Percentiles rank a stretch among this genome's conserved stretches.
These are phyloP conservation scores for Eumerus sabulonum DNA, from an alignment of 2,888 invertebrate species.

Conservation along the genomic window DNA sequence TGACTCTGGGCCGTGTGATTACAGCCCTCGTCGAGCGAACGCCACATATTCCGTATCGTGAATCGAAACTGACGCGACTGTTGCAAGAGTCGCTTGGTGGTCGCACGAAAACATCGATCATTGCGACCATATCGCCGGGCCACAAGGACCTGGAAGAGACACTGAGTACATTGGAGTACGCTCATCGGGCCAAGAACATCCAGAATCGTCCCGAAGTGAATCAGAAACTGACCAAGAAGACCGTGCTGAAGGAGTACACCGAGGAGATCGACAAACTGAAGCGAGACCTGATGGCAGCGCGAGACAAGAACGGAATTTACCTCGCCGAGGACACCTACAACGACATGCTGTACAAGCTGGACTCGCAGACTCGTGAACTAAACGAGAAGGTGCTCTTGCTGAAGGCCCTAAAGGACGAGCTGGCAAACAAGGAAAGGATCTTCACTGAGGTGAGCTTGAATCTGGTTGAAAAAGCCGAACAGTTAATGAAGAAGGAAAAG, in stretches of 20 bases:
- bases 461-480: slow-evolving; percentile 79
- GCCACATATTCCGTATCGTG: slow-evolving; percentile 97
- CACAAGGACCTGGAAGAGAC: slow-evolving; percentile 94
- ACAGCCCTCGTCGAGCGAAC: slow-evolving; percentile 95
- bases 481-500: slow-evolving; percentile 80
- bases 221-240: slow-evolving; percentile 91
- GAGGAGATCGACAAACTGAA: slow-evolving; percentile 94
- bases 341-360: slow-evolving; percentile 83
- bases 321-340: slow-evolving; percentile 91
- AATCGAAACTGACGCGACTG: slow-evolving; percentile 96
- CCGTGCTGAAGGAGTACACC: slow-evolving; percentile 89
- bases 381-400: slow-evolving; percentile 84
- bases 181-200: slow-evolving; percentile 95
- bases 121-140: slow-evolving; percentile 96
- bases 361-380: slow-evolving; percentile 84
- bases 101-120: slow-evolving; percentile 97
- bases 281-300: slow-evolving; percentile 90
- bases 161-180: slow-evolving; percentile 96
- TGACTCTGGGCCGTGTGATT: slow-evolving; percentile 97
- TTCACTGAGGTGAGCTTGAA: slow-evolving; percentile 80
- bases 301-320: slow-evolving; percentile 93
- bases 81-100: slow-evolving; percentile 98
- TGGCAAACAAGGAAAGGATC: slow-evolving; percentile 82
- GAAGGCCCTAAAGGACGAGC: slow-evolving; percentile 84
- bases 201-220: slow-evolving; percentile 94